phyloP scores from a whole-genome alignment of 2,113 vertebrate genomes.

The Triplophysa rosa region DNA sequence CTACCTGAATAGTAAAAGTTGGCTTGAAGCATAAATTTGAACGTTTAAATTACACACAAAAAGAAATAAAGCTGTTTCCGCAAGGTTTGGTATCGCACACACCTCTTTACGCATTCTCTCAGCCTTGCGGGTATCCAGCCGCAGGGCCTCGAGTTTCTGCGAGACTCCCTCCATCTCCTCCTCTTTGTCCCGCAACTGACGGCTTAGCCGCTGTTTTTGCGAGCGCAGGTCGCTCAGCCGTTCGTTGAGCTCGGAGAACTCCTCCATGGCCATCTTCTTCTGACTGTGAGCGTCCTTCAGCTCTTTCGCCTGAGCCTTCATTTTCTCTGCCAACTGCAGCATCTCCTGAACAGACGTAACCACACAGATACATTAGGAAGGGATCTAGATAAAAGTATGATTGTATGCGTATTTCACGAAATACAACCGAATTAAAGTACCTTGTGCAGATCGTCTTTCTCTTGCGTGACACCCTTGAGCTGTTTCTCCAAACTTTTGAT shows the following conservation, averaged over 20 bases:
- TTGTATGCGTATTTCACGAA: neutral
- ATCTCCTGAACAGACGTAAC: slow-evolving; percentile 76
- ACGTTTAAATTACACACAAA: neutral
- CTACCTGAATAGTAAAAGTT: no score
- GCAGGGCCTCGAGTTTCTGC: slow-evolving; percentile 91
- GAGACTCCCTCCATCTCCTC: slow-evolving; percentile 92
- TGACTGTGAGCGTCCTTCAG: slow-evolving; percentile 97
- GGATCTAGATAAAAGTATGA: neutral
- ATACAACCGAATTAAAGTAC: slow-evolving; percentile 64
- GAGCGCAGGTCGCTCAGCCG: slow-evolving; percentile 91
- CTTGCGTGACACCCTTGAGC: slow-evolving; percentile 83
- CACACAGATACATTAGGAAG: neutral
- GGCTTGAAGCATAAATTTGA: no score
- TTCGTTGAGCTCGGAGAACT: slow-evolving; percentile 96
- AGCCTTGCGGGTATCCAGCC: slow-evolving; percentile 92
- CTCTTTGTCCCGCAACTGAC: slow-evolving; percentile 96
- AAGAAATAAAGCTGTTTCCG: slow-evolving; percentile 15
- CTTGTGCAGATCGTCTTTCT: slow-evolving; percentile 92
- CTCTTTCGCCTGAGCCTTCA: slow-evolving; percentile 95
- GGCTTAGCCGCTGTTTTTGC: slow-evolving; percentile 91
- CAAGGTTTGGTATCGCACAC: neutral
- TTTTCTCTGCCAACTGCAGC: slow-evolving; percentile 84
- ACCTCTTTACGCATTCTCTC: slow-evolving; percentile 98
- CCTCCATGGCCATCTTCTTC: slow-evolving; percentile 93
- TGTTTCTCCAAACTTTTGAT: slow-evolving; percentile 90